Base-by-base conservation (phyloP, 2,797 vertebrate species). In the Leptoclinus maculatus region DNA sequence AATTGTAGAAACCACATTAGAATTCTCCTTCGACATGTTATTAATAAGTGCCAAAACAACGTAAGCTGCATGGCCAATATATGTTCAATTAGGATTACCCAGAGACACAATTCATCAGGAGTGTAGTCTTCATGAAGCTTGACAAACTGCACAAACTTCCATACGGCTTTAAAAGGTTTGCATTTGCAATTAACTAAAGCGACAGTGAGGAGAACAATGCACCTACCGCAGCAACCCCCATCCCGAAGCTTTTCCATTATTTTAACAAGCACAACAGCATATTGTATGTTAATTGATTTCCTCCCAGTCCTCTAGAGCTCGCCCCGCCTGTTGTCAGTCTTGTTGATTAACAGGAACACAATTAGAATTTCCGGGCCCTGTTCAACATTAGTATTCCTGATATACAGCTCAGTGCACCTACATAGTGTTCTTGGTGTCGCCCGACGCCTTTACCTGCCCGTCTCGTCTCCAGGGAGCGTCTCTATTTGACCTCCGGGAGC, bases 21-120 rank as follows among this genome's bases (percentile, higher is more conserved):
- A 93, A 95, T 90, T 91, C 82, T 43, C 67, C 70, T 85, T 89
- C 90, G 80, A 93, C 87, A 78, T 45, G 62, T 76, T 80, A 94
- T 93, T 95, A 95, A 93, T 94, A 93, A 93, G 93, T 93, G 93
- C 91, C 96, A 96, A 93, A 93, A 94, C 89, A 95, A 92, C 93
- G 88, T 94, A 95, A 96, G 92, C 93, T 79, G 82, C 88, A 88
- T 89, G 88, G 90, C 93, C 95, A 92, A 90, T 93, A 87, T 81
- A 89, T 83, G 87, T 92, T 92, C 89, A 91, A 93, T 94, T 94
- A 94, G 91, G 93, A 93, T 95, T 94, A 94, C 78, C 91, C 86
- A 74, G 65, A 86, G 83, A 89, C 84, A 94, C 88, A 78, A 92
- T 92, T 91, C 91, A 80, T 43, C 53, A 79, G 72, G 71, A 86